These are phyloP conservation scores for Aquila chrysaetos DNA, from an alignment of 2,797 vertebrate genomes.

Conservation along the genomic window DNA sequence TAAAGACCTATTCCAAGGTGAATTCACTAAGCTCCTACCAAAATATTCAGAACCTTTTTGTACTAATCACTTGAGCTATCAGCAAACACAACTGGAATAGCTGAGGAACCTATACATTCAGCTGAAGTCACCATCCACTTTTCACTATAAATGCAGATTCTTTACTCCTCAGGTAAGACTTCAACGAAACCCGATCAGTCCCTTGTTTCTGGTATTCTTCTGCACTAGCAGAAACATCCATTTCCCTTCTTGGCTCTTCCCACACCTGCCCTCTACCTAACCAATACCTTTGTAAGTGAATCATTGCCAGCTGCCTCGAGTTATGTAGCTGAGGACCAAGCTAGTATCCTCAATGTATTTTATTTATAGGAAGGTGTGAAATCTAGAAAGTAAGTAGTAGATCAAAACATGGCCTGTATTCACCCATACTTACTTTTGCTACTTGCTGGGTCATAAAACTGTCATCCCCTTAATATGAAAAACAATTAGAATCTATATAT, in stretches of 20 bases:
- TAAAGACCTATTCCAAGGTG: slow-evolving; percentile 19
- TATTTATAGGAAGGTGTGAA: not conserved
- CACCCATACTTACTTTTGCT: not conserved
- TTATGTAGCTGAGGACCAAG: not conserved
- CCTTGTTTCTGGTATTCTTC: not conserved
- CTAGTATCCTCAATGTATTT: not conserved
- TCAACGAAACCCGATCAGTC: not conserved
- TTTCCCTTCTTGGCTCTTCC: not conserved
- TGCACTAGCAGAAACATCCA: not conserved
- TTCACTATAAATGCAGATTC: not conserved
- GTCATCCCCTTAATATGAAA: not conserved
- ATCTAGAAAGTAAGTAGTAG: not conserved
- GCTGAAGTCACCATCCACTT: not conserved
- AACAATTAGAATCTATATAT: not conserved
- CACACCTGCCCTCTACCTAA: not conserved
- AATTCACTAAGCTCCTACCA: not conserved
- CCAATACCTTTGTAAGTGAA: not conserved
- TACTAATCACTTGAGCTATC: not conserved
- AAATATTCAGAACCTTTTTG: not conserved
- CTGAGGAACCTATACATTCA: not conserved
- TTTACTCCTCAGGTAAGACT: not conserved
- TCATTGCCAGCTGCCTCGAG: not conserved
- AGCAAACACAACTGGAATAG: slow-evolving; percentile 19
- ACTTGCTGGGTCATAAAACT: not conserved
- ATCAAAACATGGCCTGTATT: not conserved